phyloP scores from a whole-genome alignment of 2,113 vertebrate species.

The Xiphophorus hellerii region DNA sequence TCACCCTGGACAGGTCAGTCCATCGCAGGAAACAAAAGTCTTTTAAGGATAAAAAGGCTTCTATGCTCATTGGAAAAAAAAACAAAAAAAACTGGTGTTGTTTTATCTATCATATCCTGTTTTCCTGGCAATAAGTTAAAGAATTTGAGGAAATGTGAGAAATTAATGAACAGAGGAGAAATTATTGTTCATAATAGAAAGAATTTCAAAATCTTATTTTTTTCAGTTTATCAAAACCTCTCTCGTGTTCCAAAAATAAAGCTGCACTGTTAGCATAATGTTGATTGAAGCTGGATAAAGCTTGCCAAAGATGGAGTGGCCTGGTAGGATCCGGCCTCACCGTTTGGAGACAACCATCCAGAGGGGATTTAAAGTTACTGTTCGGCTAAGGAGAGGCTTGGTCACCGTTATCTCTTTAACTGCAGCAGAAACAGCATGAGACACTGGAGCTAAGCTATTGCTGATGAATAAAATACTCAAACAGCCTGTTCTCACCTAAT shows the following conservation, averaged over 20 bases:
- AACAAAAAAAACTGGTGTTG: no score
- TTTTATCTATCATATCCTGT: not conserved
- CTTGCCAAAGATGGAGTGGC: not conserved
- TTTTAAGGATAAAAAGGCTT: not conserved
- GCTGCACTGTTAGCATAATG: not conserved
- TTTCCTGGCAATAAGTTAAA: not conserved
- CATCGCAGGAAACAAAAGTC: no score
- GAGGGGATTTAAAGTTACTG: conserved; percentile 11
- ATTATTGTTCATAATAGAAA: not conserved
- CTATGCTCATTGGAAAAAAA: not conserved
- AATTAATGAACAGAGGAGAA: not conserved
- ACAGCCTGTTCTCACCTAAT: conserved; percentile 30
- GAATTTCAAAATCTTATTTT: not conserved
- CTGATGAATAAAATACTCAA: conserved; percentile 45
- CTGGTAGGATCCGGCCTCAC: not conserved
- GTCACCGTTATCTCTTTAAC: conserved; percentile 46
- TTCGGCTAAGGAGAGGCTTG: conserved; percentile 53
- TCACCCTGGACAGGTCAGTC: no score
- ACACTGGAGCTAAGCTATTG: conserved; percentile 26
- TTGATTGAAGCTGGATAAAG: not conserved
- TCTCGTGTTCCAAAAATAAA: not conserved
- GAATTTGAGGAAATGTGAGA: not conserved
- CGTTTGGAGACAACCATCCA: not conserved
- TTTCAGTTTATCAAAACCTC: not conserved
- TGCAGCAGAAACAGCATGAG: conserved; percentile 41